These are phyloP conservation scores for Philopedon plagiatum DNA, from an alignment of 2,888 invertebrate species.

Conservation along the genomic window DNA sequence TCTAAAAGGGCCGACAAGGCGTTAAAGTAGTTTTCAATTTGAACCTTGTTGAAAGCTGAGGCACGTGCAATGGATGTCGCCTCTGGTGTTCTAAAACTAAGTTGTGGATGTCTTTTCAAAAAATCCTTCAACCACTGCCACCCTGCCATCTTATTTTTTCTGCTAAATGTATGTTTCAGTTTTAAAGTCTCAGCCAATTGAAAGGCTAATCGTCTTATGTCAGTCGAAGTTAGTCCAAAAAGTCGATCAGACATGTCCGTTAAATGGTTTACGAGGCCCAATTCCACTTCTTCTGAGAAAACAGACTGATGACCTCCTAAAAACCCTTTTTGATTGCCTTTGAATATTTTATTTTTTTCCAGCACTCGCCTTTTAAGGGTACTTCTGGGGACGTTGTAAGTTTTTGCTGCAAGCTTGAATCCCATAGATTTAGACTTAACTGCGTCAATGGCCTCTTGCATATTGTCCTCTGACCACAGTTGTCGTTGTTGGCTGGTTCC, in stretches of 20 bases:
- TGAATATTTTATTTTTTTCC: background rate
- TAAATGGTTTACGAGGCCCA: background rate
- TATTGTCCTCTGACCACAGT: background rate
- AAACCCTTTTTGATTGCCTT: conserved; percentile 1
- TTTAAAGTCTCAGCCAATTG: background rate
- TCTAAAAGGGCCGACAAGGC: background rate
- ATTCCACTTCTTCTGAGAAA: conserved; percentile 1
- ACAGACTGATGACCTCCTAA: background rate
- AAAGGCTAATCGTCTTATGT: background rate
- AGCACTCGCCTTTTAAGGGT: no score
- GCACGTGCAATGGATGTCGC: background rate
- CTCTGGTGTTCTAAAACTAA: background rate
- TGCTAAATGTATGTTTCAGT: no score
- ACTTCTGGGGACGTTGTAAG: no score
- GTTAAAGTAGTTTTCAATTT: background rate
- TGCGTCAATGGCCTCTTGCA: conserved; percentile 2
- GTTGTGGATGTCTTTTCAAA: background rate
- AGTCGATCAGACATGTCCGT: background rate
- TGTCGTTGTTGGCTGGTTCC: background rate
- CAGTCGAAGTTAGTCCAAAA: background rate
- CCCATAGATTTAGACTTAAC: background rate
- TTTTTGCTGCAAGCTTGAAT: background rate
- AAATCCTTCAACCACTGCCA: background rate
- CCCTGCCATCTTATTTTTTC: background rate
- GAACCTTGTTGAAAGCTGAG: background rate